Percentiles rank a stretch among this genome's conserved stretches.
phyloP scores from a whole-genome alignment of 2,797 vertebrate genomes.

The Clarias pachynema region DNA sequence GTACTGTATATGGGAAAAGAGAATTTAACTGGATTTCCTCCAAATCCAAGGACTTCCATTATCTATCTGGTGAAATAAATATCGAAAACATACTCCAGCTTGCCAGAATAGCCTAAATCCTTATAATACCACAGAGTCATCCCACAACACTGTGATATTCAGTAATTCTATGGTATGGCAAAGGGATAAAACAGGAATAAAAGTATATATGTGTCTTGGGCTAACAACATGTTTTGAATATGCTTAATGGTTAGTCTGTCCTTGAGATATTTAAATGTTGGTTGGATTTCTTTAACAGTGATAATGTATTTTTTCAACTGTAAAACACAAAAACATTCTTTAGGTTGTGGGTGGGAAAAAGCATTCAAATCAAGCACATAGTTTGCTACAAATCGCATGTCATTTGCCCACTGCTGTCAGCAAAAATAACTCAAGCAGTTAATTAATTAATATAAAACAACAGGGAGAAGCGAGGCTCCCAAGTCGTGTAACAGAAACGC shows the following conservation, averaged over 20 bases:
- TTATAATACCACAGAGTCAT: constrained; percentile 19
- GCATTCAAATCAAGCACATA: neutral
- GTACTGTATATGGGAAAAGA: neutral
- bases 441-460: neutral
- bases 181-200: constrained; percentile 8
- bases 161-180: constrained; percentile 11
- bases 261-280: neutral
- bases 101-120: constrained; percentile 32
- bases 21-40: neutral
- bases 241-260: neutral
- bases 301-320: neutral
- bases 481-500: too few relatives aligned
- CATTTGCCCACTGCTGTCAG: neutral
- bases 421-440: neutral
- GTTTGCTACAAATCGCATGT: neutral
- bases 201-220: neutral
- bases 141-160: neutral
- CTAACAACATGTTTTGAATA: neutral
- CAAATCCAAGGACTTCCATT: constrained; percentile 20
- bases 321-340: neutral
- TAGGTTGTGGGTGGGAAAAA: neutral
- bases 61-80: constrained; percentile 25
- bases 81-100: constrained; percentile 18
- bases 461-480: neutral
- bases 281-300: neutral